Evolutionary conservation across 2,113 vertebrate species (phyloP).

Genomic region (Mystacornis crossleyi): DNA sequence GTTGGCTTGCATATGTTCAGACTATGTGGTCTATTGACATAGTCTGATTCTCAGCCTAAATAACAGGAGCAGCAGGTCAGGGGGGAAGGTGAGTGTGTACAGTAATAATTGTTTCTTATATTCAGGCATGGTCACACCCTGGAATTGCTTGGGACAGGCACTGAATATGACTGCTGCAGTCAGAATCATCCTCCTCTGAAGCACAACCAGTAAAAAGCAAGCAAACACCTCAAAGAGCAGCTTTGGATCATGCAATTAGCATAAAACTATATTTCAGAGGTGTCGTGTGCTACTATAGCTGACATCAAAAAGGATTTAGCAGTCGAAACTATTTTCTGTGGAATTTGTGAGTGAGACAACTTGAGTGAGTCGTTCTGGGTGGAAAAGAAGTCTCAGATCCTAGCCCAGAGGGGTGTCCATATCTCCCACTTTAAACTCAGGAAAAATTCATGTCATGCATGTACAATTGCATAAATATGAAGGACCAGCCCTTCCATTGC

Average conservation of each 20-base stretch:
- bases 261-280: background rate
- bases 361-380: background rate
- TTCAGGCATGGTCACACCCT: background rate
- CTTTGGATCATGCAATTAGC: background rate
- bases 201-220: slow-evolving; percentile 35
- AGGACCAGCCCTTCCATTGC: background rate
- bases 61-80: background rate
- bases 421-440: background rate
- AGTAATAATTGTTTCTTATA: slow-evolving; percentile 7
- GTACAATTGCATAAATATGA: background rate
- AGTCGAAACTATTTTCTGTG: background rate
- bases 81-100: background rate
- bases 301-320: background rate
- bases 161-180: background rate
- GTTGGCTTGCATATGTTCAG: background rate
- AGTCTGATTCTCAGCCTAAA: background rate
- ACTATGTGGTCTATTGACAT: background rate
- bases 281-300: background rate
- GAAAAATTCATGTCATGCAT: background rate
- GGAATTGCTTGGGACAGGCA: background rate
- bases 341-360: background rate
- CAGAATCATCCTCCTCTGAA: slow-evolving; percentile 67
- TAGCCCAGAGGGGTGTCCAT: background rate
- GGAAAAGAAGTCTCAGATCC: background rate
- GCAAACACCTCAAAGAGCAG: background rate